phyloP scores from a whole-genome alignment of 2,888 invertebrate species.

The Hecatera dysodea region DNA sequence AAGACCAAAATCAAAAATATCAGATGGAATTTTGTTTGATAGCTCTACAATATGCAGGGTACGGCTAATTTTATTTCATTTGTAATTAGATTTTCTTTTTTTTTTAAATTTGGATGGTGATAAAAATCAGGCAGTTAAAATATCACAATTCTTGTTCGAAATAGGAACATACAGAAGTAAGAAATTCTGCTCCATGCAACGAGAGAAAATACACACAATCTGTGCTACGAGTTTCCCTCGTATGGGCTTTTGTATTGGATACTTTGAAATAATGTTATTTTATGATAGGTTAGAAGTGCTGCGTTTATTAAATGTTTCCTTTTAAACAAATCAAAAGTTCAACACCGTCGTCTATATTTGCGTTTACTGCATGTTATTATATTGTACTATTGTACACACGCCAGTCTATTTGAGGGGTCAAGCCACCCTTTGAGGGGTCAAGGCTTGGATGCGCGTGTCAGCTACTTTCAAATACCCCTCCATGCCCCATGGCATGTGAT shows the following conservation, averaged over 20 bases:
- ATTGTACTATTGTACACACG: not conserved
- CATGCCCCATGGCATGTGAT: slow-evolving; percentile 22
- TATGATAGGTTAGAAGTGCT: not conserved
- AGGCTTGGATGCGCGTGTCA: slow-evolving; percentile 14
- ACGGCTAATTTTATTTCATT: not conserved
- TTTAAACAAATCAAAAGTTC: not conserved
- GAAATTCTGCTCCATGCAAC: not conserved
- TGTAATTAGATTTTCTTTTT: not conserved
- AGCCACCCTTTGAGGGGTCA: not conserved
- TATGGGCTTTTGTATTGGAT: not conserved
- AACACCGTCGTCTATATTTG: not conserved
- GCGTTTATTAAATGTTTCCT: not conserved
- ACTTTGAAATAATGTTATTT: not conserved
- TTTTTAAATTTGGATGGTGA: not conserved
- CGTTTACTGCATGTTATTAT: too few species aligned
- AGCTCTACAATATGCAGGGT: too few species aligned
- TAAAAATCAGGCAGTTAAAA: too few species aligned
- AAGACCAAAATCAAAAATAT: too few species aligned
- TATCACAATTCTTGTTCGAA: not conserved
- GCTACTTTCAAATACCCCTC: slow-evolving; percentile 9
- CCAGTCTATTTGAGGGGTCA: slow-evolving; percentile 14
- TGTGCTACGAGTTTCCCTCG: not conserved
- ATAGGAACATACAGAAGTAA: not conserved
- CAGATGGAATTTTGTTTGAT: too few species aligned
- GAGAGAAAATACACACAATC: too few species aligned